These are phyloP conservation scores for Mesoligia furuncula DNA, from an alignment of 2,888 invertebrate genomes.

Conservation along the genomic window DNA sequence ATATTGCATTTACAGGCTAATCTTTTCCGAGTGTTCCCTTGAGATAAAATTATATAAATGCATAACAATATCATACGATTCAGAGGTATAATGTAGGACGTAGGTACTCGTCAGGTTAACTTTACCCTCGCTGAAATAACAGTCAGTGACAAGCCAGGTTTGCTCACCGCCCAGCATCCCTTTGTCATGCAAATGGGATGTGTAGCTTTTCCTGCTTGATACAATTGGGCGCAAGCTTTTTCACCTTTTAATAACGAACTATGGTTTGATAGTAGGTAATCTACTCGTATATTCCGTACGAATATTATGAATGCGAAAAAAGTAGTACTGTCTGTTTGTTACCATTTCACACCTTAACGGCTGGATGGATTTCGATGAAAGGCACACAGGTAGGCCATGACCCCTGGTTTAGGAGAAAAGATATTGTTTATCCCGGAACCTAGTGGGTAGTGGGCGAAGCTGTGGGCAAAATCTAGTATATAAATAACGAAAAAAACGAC, in stretches of 20 bases:
- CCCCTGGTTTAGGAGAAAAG: not conserved
- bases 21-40: not conserved
- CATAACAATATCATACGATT: not conserved
- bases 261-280: too few species aligned
- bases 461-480: too few species aligned
- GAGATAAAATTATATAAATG: slow-evolving; percentile 8
- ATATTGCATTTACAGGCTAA: slow-evolving; percentile 1
- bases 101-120: not conserved
- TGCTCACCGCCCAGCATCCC: slow-evolving; percentile 4
- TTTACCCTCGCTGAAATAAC: slow-evolving; percentile 45
- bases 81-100: not conserved
- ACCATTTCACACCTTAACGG: too few species aligned
- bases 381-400: not conserved
- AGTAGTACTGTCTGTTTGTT: not conserved
- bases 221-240: not conserved
- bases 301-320: too few species aligned
- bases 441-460: too few species aligned
- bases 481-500: too few species aligned
- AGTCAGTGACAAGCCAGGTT: slow-evolving; percentile 10
- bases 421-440: too few species aligned
- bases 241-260: not conserved
- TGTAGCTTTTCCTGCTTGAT: slow-evolving; percentile 32
- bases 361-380: too few species aligned
- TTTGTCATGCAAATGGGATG: slow-evolving; percentile 50
- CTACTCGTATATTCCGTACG: too few species aligned